phyloP scores from a whole-genome alignment of 2,113 vertebrate genomes.

The Osmerus eperlanus region DNA sequence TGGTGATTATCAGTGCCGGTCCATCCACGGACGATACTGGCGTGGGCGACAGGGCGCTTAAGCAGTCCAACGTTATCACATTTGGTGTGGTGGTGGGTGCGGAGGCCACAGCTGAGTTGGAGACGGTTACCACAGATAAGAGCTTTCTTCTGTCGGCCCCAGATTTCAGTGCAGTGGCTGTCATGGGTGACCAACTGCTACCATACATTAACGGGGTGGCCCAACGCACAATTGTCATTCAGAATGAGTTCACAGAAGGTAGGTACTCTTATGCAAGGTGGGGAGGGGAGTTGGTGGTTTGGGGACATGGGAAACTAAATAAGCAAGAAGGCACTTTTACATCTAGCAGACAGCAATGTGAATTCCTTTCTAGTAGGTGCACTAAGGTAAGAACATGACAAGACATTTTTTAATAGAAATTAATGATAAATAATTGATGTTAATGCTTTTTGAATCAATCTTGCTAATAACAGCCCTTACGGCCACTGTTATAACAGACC shows the following conservation, averaged over 20 bases:
- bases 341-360: background rate
- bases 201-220: slow-evolving; percentile 83
- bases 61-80: slow-evolving; percentile 82
- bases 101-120: slow-evolving; percentile 79
- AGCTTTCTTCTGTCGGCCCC: slow-evolving; percentile 81
- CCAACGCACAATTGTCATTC: slow-evolving; percentile 84
- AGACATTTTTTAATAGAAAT: no score
- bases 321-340: slow-evolving; percentile 6
- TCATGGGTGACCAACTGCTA: slow-evolving; percentile 78
- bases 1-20: slow-evolving; percentile 88
- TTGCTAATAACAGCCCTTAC: no score
- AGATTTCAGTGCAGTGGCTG: slow-evolving; percentile 79
- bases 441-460: no score
- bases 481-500: no score
- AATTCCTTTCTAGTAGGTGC: slow-evolving; percentile 22
- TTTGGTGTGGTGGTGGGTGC: slow-evolving; percentile 79
- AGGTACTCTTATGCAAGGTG: slow-evolving; percentile 72
- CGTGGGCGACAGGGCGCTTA: slow-evolving; percentile 81
- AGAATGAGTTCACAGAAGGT: slow-evolving; percentile 90
- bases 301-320: background rate
- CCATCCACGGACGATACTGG: slow-evolving; percentile 88
- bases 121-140: slow-evolving; percentile 83
- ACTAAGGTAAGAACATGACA: no score
- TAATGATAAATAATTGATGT: no score
- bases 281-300: slow-evolving; percentile 25